Conservation (phyloP, 2,797 vertebrate genomes). For the Channallabes apus region DNA sequence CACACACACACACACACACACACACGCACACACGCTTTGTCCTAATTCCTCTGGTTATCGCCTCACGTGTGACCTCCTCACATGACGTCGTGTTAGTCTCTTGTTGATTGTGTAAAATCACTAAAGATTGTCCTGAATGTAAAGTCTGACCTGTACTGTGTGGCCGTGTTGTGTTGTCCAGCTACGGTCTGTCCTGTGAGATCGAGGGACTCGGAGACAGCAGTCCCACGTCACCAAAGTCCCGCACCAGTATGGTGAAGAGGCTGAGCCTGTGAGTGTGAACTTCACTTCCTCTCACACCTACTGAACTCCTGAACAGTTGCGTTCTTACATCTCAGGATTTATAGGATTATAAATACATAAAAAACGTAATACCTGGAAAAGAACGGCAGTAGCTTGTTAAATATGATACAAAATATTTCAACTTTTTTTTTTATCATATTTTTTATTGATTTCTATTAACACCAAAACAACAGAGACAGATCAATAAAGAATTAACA, state of each 20-base stretch:
- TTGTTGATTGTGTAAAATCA: neutral
- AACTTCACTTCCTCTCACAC: neutral
- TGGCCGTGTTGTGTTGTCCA: conserved; percentile 62
- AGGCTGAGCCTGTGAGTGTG: conserved; percentile 93
- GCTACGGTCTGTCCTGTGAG: conserved; percentile 86
- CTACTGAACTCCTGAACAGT: neutral
- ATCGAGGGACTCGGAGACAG: conserved; percentile 82
- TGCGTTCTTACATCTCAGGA: no score
- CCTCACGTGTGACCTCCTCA: no score
- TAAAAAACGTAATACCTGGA: no score
- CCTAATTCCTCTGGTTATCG: neutral
- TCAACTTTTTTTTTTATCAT: no score
- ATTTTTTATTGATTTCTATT: no score
- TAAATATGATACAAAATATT: no score
- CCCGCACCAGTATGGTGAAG: conserved; percentile 94
- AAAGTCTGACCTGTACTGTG: neutral
- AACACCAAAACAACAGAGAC: no score
- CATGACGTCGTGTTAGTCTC: no score
- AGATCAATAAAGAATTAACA: no score
- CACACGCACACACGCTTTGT: neutral
- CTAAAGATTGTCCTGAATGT: no score
- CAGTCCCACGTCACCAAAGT: conserved; percentile 84
- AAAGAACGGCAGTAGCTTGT: no score
- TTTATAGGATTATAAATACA: no score
- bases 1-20: neutral